Percentiles rank a stretch among this genome's conserved stretches.
Evolutionary conservation across 1,140 invertebrate species (phyloP).

Genomic region (Trinorchestia longiramus): DNA sequence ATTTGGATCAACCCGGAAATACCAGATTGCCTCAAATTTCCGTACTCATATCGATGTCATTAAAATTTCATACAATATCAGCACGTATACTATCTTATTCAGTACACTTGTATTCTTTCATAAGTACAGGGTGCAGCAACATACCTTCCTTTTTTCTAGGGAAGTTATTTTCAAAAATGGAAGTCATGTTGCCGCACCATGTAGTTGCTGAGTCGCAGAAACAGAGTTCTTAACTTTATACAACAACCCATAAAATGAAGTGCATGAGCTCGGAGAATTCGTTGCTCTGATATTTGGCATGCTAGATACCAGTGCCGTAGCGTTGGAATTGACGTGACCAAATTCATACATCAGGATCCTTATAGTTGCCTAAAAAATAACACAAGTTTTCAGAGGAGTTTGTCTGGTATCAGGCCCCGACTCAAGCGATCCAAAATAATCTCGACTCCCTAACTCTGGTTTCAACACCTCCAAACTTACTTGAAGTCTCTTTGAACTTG

Average conservation of each 20-base stretch:
- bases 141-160: too few relatives aligned
- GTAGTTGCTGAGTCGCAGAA: not conserved
- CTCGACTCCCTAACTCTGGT: not conserved
- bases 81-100: too few relatives aligned
- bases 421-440: not conserved
- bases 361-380: not conserved
- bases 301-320: too few relatives aligned
- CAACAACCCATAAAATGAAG: not conserved
- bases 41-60: too few relatives aligned
- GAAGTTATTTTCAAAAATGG: too few relatives aligned
- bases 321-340: not conserved
- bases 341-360: not conserved
- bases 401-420: not conserved
- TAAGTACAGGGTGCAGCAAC: too few relatives aligned
- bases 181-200: too few relatives aligned
- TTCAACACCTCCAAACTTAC: not conserved
- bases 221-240: not conserved
- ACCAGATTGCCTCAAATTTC: too few relatives aligned
- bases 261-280: not conserved
- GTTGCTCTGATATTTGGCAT: not conserved
- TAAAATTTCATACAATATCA: too few relatives aligned
- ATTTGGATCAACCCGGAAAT: too few relatives aligned
- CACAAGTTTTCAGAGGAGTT: not conserved
- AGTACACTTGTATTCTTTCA: too few relatives aligned
- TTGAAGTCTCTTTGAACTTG: conserved; percentile 12